Evolutionary conservation across 2,888 invertebrate genomes (phyloP).

Genomic region (Oscheius onirici): DNA sequence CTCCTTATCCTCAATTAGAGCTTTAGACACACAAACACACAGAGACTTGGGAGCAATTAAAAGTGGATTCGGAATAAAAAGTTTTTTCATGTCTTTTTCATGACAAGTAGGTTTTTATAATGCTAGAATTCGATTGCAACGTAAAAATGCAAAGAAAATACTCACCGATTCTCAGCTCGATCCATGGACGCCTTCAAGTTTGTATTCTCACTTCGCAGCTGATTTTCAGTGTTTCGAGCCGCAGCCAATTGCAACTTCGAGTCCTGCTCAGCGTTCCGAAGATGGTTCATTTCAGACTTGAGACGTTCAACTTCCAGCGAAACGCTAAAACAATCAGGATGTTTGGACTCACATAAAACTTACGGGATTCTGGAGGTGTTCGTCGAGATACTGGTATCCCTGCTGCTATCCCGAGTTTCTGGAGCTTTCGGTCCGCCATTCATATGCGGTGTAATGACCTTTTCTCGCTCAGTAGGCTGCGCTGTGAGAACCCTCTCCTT

Average conservation of each 20-base stretch:
- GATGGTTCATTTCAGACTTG: conserved; percentile 81
- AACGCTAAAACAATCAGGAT: conserved; percentile 29
- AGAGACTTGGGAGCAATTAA: too few relatives aligned
- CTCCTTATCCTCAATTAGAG: too few relatives aligned
- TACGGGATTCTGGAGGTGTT: conserved; percentile 7
- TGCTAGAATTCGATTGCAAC: too few relatives aligned
- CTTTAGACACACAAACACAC: too few relatives aligned
- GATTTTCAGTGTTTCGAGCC: conserved; percentile 79
- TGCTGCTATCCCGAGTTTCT: conserved; percentile 33
- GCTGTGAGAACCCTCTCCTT: conserved; percentile 30
- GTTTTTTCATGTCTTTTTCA: too few relatives aligned
- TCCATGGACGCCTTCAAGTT: conserved; percentile 87
- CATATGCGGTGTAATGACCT: conserved; percentile 2
- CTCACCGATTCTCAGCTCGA: conserved; percentile 83
- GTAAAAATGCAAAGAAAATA: conserved; percentile 63
- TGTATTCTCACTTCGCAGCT: conserved; percentile 80
- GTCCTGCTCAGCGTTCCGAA: conserved; percentile 81
- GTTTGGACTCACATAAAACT: background rate
- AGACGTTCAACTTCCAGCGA: conserved; percentile 79
- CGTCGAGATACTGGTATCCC: conserved; percentile 28
- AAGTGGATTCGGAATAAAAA: too few relatives aligned
- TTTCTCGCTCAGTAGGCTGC: conserved; percentile 29
- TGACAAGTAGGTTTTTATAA: too few relatives aligned
- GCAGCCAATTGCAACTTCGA: conserved; percentile 79
- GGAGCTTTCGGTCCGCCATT: conserved; percentile 24